Base-by-base conservation (phyloP, 1,140 invertebrate genomes). In the Gonioctena quinquepunctata region DNA sequence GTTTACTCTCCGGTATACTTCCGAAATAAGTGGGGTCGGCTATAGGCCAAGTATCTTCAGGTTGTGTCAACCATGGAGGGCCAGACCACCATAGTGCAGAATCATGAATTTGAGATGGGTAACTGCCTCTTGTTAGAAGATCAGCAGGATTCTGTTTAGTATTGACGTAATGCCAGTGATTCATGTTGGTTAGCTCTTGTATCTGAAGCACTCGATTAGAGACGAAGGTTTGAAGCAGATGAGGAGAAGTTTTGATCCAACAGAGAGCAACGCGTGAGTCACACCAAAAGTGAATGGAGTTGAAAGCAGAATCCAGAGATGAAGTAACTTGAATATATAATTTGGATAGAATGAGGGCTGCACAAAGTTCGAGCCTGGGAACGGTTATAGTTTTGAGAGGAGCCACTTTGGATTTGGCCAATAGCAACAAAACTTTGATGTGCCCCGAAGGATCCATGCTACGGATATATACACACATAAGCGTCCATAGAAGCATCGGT, bases 381-480 rank as follows among this genome's bases (percentile, higher is more conserved):
- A 69, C 8, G 23, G 59, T 18, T 2, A 69, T 16, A n/a, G 11
- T 25, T 52, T 69, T 69, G 7, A 64, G 6, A 52, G 68, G 68
- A 22, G 68, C 68, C 13, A 69, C 59, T 6, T 21, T 2, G 6
- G 28, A 50, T 27, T 69, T 69, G 3, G 42, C 52, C 54, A 70
- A 75, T 77, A 74, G 16, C 21, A 67, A 16, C 66, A 60, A 57
- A 79, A 57, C 33, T 21, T n/a, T 16, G 6, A 59, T 59, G 48
- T 68, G 8, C 11, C 22, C 60, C 49, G 65, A 52, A 1, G 67
- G 78, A 27, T 6, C 11, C 6, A 8, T 28, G 70, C 11, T 42
- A 21, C 76, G 63, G 13, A 83, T 7, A 64, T 85, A 86, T 11
- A 83, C 25, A 26, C 76, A 80, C 83, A 71, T 83, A 84, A 6